Base-by-base conservation (phyloP, 2,888 invertebrate genomes). In the Alviniconcha strummeri region DNA sequence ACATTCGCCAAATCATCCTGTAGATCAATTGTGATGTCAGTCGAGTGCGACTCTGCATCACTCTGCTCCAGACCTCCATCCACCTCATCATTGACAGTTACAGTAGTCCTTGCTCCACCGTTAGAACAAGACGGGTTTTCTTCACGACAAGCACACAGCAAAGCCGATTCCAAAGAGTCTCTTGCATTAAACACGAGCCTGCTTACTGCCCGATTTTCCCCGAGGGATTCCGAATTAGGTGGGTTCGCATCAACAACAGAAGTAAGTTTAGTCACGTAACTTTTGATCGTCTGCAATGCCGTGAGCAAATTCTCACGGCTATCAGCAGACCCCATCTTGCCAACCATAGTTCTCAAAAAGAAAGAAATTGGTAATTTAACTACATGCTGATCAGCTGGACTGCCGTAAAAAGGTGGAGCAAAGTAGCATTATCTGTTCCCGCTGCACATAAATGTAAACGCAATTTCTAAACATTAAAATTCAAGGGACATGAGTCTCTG, bases 91-190 rank as follows among this genome's bases (percentile, higher is more conserved):
- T 64, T 13, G n/a, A n/a, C n/a, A n/a, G n/a, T n/a, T 60, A 11
- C 36, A 36, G 36, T 36, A 36, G 36, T 36, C 36, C 36, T 36
- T 36, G 36, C 36, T 36, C 36, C 36, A 36, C 36, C 60, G 60
- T 60, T 17, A n/a, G 13, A 17, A 69, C 15, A 69, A 17, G 4
- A 5, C 13, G 52, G 13, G 8, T 11, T 8, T 36, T 13, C 9
- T 74, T 74, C 74, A 6, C 54, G 74, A 60, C 15, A 15, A 36
- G 64, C 64, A 78, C 60, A 78, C 17, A 9, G 13, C 36, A 78
- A 52, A 52, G 78, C 78, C 15, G 78, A 78, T 11, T 11, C 64
- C 78, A 78, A 64, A 64, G 78, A 78, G 52, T 78, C 78, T 78
- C 19, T 78, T 60, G 78, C 78, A 78, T 56, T 64, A 36, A 11